Evolutionary conservation across 2,888 invertebrate species (phyloP).

Genomic region (Lepidonotus clava): DNA sequence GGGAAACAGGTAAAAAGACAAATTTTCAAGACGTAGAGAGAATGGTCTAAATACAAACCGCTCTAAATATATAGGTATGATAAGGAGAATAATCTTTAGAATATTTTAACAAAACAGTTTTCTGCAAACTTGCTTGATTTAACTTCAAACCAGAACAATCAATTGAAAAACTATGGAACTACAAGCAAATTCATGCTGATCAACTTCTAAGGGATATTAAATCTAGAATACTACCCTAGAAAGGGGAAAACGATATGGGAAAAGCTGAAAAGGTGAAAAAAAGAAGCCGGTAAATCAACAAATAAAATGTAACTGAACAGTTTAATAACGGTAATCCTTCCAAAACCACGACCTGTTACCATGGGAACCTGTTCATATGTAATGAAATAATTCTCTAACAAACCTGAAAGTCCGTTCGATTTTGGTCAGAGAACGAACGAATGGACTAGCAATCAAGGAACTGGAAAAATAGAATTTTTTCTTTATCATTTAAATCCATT

Average conservation of each 20-base stretch:
- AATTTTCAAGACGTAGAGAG: background rate
- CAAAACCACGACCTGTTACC: too few species aligned
- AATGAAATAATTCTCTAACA: background rate
- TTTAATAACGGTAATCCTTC: background rate
- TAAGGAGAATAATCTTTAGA: background rate
- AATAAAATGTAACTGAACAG: too few species aligned
- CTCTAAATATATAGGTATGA: background rate
- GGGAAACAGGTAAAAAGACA: too few species aligned
- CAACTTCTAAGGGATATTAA: conserved; percentile 19
- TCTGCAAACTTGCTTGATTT: too few species aligned
- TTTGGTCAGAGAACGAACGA: conserved; percentile 19
- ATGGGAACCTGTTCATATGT: too few species aligned
- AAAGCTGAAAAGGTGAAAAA: conserved; percentile 27
- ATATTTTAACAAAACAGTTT: too few species aligned
- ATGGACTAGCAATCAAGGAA: conserved; percentile 24
- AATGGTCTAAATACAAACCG: background rate
- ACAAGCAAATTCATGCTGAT: background rate
- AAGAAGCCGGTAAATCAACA: background rate
- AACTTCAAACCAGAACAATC: background rate
- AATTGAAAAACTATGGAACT: background rate
- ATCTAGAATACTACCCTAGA: conserved; percentile 6
- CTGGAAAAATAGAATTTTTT: too few species aligned
- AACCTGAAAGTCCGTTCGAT: conserved; percentile 46
- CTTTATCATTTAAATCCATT: too few species aligned
- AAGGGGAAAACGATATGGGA: conserved; percentile 3